Base-by-base conservation (phyloP, 2,113 vertebrate genomes). In the Chloropsis hardwickii region DNA sequence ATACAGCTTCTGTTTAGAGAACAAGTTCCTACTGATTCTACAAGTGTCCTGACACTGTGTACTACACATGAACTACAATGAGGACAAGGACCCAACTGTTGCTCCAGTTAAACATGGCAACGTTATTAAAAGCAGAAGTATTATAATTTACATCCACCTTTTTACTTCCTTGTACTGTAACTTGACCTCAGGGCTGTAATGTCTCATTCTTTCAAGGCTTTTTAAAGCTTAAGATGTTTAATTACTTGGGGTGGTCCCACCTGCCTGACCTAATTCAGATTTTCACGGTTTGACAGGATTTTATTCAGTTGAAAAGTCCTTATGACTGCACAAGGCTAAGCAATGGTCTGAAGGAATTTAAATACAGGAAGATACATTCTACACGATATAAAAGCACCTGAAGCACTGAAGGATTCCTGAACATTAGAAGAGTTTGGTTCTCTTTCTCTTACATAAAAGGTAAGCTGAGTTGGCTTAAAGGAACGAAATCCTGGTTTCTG, bases 361-460 rank as follows among this genome's bases (percentile, higher is more conserved):
- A 88, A 81, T 18, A 81, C 12, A 83, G 31, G 50, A 93, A 92
- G 33, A 86, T 50, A 77, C 12, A 62, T 81, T 95, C 80, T 70
- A 76, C 60, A 66, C 2, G 0, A 90, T 61, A 67, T 81, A 86
- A 65, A 87, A 93, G 44, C 97, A 99, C 99, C 99, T 79, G 98
- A 92, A 80, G 95, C 13, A 67, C 95, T 96, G 71, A 98, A 84
- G 73, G 98, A 95, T 27, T 98, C 95, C 65, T 98, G 98, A 92
- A 93, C 85, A 58, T 91, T 91, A 23, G 98, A 97, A 31, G 97
- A 90, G 73, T 95, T 97, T 87, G 98, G 98, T 51, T 98, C 98
- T 80, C 98, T 98, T 92, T 99, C 98, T 97, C 99, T 98, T 58
- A 99, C 96, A 86, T 99, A 99, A 98, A 99, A 99, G 12, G 98